Conservation (phyloP, 2,797 vertebrate genomes). For the Liasis olivaceus region DNA sequence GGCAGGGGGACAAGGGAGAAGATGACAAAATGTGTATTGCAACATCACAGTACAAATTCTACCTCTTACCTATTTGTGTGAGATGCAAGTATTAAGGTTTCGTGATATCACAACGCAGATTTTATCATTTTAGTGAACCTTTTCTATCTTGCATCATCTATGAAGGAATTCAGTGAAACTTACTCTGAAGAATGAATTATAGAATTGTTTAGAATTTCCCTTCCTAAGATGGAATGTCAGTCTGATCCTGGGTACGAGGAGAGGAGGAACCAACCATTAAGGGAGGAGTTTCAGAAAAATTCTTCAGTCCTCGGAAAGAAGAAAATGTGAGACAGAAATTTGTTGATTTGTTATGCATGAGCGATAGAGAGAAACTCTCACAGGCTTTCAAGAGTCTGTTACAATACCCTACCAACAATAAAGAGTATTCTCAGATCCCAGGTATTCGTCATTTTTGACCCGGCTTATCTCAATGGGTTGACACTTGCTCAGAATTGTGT, state of each 20-base stretch:
- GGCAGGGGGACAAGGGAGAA: no score
- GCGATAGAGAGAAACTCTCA: background rate
- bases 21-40: background rate
- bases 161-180: background rate
- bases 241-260: background rate
- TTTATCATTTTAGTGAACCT: background rate
- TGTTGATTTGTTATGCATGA: background rate
- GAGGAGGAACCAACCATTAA: background rate
- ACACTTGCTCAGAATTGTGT: background rate
- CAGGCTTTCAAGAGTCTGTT: background rate
- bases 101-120: background rate
- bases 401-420: background rate
- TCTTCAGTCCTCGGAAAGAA: background rate
- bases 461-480: background rate
- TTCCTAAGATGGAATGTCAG: background rate
- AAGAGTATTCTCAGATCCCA: background rate
- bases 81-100: background rate
- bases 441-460: background rate
- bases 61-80: background rate
- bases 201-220: background rate
- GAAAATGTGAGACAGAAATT: background rate
- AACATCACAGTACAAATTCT: background rate
- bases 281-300: background rate
- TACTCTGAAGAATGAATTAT: background rate
- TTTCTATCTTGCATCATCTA: background rate